Conservation (phyloP, 2,797 vertebrate genomes). For the Halcyon chelicuti region DNA sequence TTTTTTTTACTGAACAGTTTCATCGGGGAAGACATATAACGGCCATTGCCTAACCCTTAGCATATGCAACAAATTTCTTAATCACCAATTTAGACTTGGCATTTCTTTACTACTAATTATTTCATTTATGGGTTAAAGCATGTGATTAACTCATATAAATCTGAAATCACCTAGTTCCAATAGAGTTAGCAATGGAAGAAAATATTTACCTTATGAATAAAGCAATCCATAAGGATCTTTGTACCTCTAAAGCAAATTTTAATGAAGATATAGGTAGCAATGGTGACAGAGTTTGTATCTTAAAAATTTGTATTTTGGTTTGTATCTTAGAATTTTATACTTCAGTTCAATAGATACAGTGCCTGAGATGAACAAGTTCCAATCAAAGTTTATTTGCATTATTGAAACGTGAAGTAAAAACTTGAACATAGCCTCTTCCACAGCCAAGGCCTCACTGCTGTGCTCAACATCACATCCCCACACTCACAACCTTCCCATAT, state of each 20-base stretch:
- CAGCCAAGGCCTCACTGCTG: neutral
- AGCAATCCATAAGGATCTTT: neutral
- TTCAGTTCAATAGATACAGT: neutral
- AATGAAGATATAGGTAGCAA: neutral
- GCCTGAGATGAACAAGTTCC: neutral
- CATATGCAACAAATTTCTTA: neutral
- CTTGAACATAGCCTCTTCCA: neutral
- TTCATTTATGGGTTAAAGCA: neutral
- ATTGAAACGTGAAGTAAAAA: neutral
- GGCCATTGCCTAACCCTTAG: neutral
- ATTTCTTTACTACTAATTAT: neutral
- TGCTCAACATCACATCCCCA: neutral
- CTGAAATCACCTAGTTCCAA: neutral
- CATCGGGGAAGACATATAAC: accelerated
- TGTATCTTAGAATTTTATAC: neutral
- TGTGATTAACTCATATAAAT: neutral
- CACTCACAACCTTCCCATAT: neutral
- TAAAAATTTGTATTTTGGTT: neutral
- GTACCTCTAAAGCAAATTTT: neutral
- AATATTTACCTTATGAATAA: neutral
- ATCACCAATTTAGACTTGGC: neutral
- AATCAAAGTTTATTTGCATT: neutral
- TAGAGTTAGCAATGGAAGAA: neutral
- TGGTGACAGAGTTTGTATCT: neutral
- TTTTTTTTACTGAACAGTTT: neutral